Base-by-base conservation (phyloP, 2,888 invertebrate species). In the Scrobipalpa atriplicella region DNA sequence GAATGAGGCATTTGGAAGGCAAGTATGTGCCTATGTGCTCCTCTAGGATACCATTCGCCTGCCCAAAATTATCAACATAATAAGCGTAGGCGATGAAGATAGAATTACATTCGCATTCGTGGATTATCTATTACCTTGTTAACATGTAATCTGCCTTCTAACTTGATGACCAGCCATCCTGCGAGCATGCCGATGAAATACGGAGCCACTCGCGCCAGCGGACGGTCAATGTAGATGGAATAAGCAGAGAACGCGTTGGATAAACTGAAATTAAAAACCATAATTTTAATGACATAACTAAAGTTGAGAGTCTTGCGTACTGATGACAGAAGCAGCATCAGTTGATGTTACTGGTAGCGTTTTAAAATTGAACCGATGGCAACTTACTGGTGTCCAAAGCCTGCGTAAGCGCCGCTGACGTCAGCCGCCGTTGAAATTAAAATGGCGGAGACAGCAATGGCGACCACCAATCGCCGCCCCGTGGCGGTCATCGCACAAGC, bases 141-240 rank as follows among this genome's bases (percentile, higher is more conserved):
- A 10, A 92, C 76, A 1, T 77, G 77, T 29, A 90, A 72, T 52
- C 79, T 78, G 1, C 90, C 95, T 72, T 95, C 94, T 67, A 94
- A 94, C 80, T 94, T 94, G 75, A 95, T 95, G 38, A 96, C 87
- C 63, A 95, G 90, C 94, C 96, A 96, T 8, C 96, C 97, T 0
- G 95, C 93, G 63, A 95, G 92, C 88, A 96, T 95, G 16, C 97
- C 97, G 62, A 95, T 91, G 56, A 96, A 87, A 84, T 96, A 97
- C 0, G 97, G 96, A 1, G 95, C 95, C 21, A 96, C 89, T 61
- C 96, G 91, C 0, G 96, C 95, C 94, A 95, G 95, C 1, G 96
- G 95, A 75, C 96, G 95, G 77, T 95, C 95, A 67, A 96, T 95
- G 51, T 96, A 93, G 73, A 94, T 93, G 68, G 95, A 94, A 69